These are phyloP conservation scores for Ochropacha duplaris DNA, from an alignment of 2,888 invertebrate species.

Conservation along the genomic window DNA sequence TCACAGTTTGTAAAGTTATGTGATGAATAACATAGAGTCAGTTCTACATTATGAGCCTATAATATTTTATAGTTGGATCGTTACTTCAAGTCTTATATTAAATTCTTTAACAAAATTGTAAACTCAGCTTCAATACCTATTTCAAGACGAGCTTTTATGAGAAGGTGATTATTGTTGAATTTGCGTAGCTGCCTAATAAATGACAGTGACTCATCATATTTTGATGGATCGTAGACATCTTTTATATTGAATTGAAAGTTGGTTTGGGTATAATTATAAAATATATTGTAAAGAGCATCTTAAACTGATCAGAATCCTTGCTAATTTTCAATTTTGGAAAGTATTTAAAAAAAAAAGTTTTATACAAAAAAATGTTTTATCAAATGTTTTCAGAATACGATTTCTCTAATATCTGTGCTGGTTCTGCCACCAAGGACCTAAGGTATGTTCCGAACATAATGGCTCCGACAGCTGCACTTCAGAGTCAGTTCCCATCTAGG, in stretches of 20 bases:
- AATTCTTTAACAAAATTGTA: conserved; percentile 2
- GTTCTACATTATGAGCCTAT: background rate
- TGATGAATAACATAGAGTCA: background rate
- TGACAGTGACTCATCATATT: conserved; percentile 5
- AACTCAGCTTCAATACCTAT: conserved; percentile 1
- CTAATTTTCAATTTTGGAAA: background rate
- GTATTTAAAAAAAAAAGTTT: background rate
- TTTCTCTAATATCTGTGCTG: too few relatives aligned
- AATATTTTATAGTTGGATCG: background rate
- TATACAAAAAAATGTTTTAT: too few relatives aligned
- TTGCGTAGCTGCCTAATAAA: conserved; percentile 4
- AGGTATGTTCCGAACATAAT: too few relatives aligned
- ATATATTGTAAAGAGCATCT: background rate
- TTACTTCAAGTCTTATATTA: background rate
- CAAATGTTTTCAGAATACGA: too few relatives aligned
- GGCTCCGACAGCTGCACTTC: too few relatives aligned
- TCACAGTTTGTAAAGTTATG: background rate
- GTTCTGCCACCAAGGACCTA: too few relatives aligned
- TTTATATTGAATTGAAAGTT: background rate
- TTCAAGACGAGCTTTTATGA: background rate
- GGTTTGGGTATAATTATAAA: background rate
- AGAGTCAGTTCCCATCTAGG: too few relatives aligned
- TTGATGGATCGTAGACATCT: conserved; percentile 3
- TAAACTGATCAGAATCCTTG: background rate
- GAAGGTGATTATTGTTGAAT: conserved; percentile 5